Evolutionary conservation across 2,797 vertebrate species (phyloP), one percentile per base, ranked within the genome.

Genomic region (Melopsittacus undulatus): DNA sequence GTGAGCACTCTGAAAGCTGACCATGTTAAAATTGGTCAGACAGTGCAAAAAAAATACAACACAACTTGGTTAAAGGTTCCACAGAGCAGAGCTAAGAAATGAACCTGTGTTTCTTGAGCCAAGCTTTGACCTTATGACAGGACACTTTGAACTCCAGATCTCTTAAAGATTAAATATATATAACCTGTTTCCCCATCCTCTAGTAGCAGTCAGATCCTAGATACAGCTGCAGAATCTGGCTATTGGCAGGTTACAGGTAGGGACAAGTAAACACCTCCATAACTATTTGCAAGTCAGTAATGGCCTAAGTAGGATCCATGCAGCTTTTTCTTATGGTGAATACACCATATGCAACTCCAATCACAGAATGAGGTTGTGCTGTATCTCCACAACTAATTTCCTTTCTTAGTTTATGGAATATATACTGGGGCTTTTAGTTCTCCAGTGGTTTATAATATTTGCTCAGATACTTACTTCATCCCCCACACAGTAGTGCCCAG

Each of bases 401-500:
- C 56, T 67, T 78, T 48, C 22, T 43, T 91, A 5, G 57, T 72
- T 75, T 54, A 85, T 56, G 30, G 32, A 67, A 61, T 30, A 21
- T 67, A 19, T 70, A 48, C 32, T 54, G 54, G 14, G 5, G 5
- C 43, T 93, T 77, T 63, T 61, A 45, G 57, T 80, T 73, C 45
- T 87, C 64, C 23, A n/a, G 1, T 20, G 11, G 32, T 54, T 54
- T 19, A 40, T 7, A 56, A 38, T 14, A 10, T 34, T 68, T 45
- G 62, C 38, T 78, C 17, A 43, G 68, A 32, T 75, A 87, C 96
- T 98, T 97, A 99, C 99, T 98, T 99, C 98, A 51, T 99, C 97
- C 4, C 98, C 99, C 14, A 99, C 98, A 52, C 99, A 99, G 94
- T 98, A 99, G 81, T 75, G 97, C 46, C 99, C 99, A 3, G 99